These are phyloP conservation scores for Drosophila fulvimacula DNA, from an alignment of 2,888 invertebrate genomes.

Conservation along the genomic window DNA sequence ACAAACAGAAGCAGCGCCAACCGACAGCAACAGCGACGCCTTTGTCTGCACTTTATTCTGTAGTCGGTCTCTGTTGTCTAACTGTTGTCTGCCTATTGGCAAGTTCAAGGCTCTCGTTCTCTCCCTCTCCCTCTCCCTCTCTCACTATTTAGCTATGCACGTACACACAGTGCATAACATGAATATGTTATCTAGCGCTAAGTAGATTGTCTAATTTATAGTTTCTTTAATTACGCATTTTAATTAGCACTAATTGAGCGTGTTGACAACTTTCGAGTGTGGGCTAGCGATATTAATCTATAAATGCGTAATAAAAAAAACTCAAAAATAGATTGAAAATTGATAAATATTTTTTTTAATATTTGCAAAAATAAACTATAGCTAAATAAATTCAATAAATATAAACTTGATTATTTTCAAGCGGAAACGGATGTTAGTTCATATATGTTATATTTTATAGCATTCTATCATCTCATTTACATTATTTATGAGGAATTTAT, in stretches of 20 bases:
- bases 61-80: slow-evolving; percentile 8
- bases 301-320: background rate
- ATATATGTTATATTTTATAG: background rate
- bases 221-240: slow-evolving; percentile 23
- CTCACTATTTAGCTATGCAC: slow-evolving; percentile 10
- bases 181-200: slow-evolving; percentile 16
- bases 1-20: slow-evolving; percentile 44
- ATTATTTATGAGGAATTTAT: background rate
- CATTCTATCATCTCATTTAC: background rate
- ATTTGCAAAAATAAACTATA: background rate
- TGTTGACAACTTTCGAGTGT: slow-evolving; percentile 12
- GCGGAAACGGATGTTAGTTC: slow-evolving; percentile 7
- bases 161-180: slow-evolving; percentile 17
- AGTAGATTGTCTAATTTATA: slow-evolving; percentile 42
- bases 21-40: slow-evolving; percentile 27
- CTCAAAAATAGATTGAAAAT: background rate
- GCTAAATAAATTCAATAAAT: background rate
- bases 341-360: background rate
- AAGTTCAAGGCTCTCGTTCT: slow-evolving; percentile 80
- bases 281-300: slow-evolving; percentile 7
- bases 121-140: background rate
- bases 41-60: slow-evolving; percentile 11
- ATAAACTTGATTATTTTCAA: background rate
- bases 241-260: slow-evolving; percentile 34
- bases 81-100: slow-evolving; percentile 36